Base-by-base conservation (phyloP, 1,140 invertebrate species). In the Pemphigus obesinymphae region DNA sequence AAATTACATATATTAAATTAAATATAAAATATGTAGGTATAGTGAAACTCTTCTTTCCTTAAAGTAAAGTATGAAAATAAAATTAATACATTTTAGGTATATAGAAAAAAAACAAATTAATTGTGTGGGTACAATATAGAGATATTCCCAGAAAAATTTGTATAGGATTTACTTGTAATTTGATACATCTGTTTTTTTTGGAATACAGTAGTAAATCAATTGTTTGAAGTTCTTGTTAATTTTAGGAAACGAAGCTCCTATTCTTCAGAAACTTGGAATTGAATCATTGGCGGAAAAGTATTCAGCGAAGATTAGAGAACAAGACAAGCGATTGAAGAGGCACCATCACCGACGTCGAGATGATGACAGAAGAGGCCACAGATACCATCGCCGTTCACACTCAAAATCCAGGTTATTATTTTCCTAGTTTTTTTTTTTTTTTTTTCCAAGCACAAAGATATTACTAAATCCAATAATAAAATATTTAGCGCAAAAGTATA, bases 401-500 rank as follows among this genome's bases (percentile, higher is more conserved):
- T 80, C 76, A 17, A 80, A 80, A 61, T 80, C 76, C 55, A 80
- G 76, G 76, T 80, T 80, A 80, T 63, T 80, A 80, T 80, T 58
- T 58, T 2, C 23, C 37, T 23, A 80, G 63, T 80, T 80, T 63
- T 80, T 10, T 61, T 29, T 20, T 80, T 80, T 63, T 80, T 10
- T 61, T 29, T 20, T 80, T 34, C 23, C 43, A 40, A 45, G 55
- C 37, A 63, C 34, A 43, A 78, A 40, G 55, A 58, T 26, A 31
- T 31, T 61, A 80, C 37, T 80, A 80, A 80, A 80, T 80, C 37
- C 55, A 29, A 80, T 63, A 26, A 80, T 80, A 80, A n/a, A 80
- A 80, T 80, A 80, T 80, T 80, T 80, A 80, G 76, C 76, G 55
- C 76, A 80, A 80, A 80, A 80, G 13, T 80, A n/a, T 61, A 80